Percentiles rank a stretch among this genome's conserved stretches.
These are phyloP conservation scores for Drosophila yakuba DNA, from an alignment of 1,140 invertebrate species.

Conservation along the genomic window DNA sequence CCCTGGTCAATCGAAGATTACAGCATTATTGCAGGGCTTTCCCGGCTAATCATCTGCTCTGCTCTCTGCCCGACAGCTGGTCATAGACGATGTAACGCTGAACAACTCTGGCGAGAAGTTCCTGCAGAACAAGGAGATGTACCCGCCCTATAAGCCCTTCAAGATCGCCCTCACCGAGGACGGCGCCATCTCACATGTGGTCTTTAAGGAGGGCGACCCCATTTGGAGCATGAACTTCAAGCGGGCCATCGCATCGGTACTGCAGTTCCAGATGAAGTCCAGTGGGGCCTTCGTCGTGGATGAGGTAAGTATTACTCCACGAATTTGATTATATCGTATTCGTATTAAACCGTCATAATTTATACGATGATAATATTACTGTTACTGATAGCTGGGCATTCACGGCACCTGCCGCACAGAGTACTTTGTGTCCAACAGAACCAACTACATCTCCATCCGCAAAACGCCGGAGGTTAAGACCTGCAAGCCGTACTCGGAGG, in stretches of 20 bases:
- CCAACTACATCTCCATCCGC: constrained; percentile 78
- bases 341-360: too few species aligned
- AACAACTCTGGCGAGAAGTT: constrained; percentile 84
- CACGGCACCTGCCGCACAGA: constrained; percentile 81
- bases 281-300: constrained; percentile 85
- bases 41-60: constrained; percentile 3
- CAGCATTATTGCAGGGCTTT: constrained; percentile 24
- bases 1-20: constrained; percentile 21
- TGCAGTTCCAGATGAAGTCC: constrained; percentile 86
- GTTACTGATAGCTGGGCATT: constrained; percentile 64
- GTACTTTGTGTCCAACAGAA: constrained; percentile 83
- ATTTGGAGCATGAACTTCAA: constrained; percentile 90
- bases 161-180: constrained; percentile 74
- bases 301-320: constrained; percentile 70
- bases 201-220: constrained; percentile 85
- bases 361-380: too few species aligned
- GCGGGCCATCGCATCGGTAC: constrained; percentile 87
- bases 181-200: constrained; percentile 72
- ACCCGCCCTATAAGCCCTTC: constrained; percentile 82
- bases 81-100: constrained; percentile 81
- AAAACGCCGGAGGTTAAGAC: constrained; percentile 82
- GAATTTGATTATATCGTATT: too few species aligned
- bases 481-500: constrained; percentile 73
- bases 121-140: constrained; percentile 84
- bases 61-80: constrained; percentile 59